phyloP scores from a whole-genome alignment of 2,113 vertebrate species.

The Hydrochoerus hydrochaeris region DNA sequence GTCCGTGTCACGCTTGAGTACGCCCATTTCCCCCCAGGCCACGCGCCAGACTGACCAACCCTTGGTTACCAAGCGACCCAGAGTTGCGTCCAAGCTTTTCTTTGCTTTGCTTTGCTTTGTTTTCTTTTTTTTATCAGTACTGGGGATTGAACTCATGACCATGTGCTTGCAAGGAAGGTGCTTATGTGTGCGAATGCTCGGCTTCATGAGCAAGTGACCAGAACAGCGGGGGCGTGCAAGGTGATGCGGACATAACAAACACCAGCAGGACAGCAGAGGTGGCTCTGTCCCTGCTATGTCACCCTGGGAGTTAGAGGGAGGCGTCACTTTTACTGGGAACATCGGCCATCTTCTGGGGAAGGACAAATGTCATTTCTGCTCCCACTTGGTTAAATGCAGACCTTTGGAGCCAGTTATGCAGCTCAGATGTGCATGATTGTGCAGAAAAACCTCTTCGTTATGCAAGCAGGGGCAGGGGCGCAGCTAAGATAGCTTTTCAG shows the following conservation, averaged over 20 bases:
- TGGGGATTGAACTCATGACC: too few species aligned
- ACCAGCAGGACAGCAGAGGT: not conserved
- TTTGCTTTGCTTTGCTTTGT: too few species aligned
- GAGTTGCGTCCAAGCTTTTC: too few species aligned
- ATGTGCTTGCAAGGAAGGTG: too few species aligned
- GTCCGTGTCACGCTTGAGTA: not conserved
- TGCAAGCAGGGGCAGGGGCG: not conserved
- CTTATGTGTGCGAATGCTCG: too few species aligned
- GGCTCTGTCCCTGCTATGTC: not conserved
- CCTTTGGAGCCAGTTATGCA: too few species aligned
- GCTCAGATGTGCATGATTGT: not conserved
- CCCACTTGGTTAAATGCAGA: not conserved
- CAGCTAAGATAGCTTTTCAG: not conserved
- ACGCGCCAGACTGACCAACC: accelerated
- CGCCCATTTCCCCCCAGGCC: not conserved
- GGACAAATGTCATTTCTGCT: not conserved
- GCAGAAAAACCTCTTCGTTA: not conserved
- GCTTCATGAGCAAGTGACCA: not conserved
- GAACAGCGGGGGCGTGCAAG: not conserved
- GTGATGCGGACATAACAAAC: not conserved
- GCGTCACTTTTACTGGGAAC: not conserved
- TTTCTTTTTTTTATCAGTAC: too few species aligned
- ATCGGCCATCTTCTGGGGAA: accelerated
- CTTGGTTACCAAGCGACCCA: not conserved
- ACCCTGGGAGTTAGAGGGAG: not conserved